Evolutionary conservation across 2,113 vertebrate species (phyloP).

Genomic region (Nothocercus nigrocapillus): DNA sequence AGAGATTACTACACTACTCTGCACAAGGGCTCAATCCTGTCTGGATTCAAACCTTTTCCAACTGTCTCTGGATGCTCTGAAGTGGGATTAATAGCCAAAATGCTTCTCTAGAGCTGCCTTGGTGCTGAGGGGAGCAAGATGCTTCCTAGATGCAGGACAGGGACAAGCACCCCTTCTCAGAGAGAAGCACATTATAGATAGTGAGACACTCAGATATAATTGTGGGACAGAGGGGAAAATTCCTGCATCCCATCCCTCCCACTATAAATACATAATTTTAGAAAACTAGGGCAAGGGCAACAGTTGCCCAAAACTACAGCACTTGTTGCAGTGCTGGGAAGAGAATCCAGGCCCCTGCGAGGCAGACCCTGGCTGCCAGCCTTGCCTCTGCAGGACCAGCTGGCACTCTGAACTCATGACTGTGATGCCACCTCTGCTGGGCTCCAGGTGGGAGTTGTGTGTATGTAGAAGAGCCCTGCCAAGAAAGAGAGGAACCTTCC

Average conservation of each 20-base stretch:
- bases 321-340: neutral
- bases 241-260: neutral
- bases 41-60: neutral
- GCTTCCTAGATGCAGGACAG: neutral
- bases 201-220: rapidly evolving
- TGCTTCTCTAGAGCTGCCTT: neutral
- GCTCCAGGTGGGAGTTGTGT: neutral
- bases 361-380: neutral
- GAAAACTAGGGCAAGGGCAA: neutral
- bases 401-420: neutral
- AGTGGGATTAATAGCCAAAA: neutral
- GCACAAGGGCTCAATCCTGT: neutral
- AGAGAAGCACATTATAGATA: neutral
- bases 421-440: neutral
- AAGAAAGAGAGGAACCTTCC: neutral
- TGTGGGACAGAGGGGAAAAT: neutral
- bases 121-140: neutral
- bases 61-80: neutral
- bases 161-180: rapidly evolving
- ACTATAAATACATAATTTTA: neutral
- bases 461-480: neutral
- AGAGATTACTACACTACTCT: neutral
- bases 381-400: neutral
- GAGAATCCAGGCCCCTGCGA: rapidly evolving
- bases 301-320: neutral